Evolutionary conservation across 2,113 vertebrate species (phyloP), one percentile per base, ranked within the genome.

Genomic region (Coregonus clupeaformis): DNA sequence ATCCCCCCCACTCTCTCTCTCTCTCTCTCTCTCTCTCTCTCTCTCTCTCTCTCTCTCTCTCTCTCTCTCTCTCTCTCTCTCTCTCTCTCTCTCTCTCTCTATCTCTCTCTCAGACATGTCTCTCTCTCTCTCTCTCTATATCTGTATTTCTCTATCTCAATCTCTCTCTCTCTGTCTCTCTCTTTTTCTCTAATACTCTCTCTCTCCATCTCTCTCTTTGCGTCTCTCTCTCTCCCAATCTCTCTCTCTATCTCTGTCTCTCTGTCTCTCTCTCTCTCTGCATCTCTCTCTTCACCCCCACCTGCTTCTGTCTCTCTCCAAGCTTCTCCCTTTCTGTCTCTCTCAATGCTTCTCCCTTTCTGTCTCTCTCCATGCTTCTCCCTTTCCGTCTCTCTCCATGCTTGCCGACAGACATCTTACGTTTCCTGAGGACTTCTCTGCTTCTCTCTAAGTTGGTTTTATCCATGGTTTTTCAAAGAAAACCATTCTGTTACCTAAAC

Each of bases 371-470:
- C 27, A 25, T 64, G 6, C 18, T 30, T 45, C 36, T 5, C 20
- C 20, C 20, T 69, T n/a, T 49, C 42, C 25, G 11, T 6, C 11
- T 36, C 14, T 49, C 36, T 69, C 45, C 13, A 73, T 0, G 0
- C 76, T 76, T 52, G 90, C 88, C 91, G 92, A 93, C 90, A 93
- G 87, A 90, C 88, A 87, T 87, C 87, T 84, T 75, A 87, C 87
- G 88, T 89, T 77, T 5, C 90, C 73, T 81, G 79, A 76, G 76
- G 80, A 88, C 87, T 83, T 82, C 76, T 74, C 30, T 24, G 79
- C 93, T 92, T 42, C 78, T 91, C 90, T 90, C 81, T 47, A 52
- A 24, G 65, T 27, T 68, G n/a, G 24, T 20, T 36, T 63, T 52
- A 55, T 72, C 30, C 36, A 11, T 42, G 36, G 0, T 42, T 42